Conservation (phyloP, 2,797 vertebrate species). For the Phoebastria nigripes region DNA sequence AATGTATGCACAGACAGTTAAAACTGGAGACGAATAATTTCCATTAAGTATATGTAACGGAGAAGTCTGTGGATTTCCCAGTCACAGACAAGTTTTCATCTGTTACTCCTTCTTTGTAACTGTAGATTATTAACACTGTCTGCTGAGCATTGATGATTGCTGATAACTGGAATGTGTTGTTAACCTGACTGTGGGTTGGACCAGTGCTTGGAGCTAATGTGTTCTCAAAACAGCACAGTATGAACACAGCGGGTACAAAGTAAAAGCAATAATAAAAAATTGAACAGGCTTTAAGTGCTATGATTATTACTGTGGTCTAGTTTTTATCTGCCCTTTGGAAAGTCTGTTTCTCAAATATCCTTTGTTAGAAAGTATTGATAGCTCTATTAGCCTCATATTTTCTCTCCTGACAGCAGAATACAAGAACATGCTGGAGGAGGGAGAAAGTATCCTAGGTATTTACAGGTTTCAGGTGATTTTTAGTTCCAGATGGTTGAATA, state of each 20-base stretch:
- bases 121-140: conserved; percentile 59
- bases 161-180: conserved; percentile 56
- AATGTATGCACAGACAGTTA: background rate
- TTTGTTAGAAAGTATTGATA: conserved; percentile 57
- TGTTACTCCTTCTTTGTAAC: background rate
- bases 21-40: background rate
- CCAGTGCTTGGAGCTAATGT: conserved; percentile 59
- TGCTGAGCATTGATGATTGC: conserved; percentile 32
- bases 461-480: background rate
- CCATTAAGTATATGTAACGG: background rate
- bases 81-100: background rate
- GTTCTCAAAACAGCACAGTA: conserved; percentile 59
- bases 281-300: conserved; percentile 68
- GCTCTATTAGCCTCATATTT: conserved; percentile 54
- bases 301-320: conserved; percentile 67
- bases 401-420: conserved; percentile 30
- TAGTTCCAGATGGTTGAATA: background rate
- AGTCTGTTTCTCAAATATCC: conserved; percentile 46
- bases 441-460: background rate
- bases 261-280: conserved; percentile 78
- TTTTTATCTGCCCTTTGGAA: conserved; percentile 64
- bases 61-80: background rate
- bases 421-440: background rate
- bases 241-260: conserved; percentile 64
- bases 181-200: conserved; percentile 58